Evolutionary conservation across 2,888 invertebrate species (phyloP), one percentile per base, ranked within the genome.

Genomic region (Amiota communis): DNA sequence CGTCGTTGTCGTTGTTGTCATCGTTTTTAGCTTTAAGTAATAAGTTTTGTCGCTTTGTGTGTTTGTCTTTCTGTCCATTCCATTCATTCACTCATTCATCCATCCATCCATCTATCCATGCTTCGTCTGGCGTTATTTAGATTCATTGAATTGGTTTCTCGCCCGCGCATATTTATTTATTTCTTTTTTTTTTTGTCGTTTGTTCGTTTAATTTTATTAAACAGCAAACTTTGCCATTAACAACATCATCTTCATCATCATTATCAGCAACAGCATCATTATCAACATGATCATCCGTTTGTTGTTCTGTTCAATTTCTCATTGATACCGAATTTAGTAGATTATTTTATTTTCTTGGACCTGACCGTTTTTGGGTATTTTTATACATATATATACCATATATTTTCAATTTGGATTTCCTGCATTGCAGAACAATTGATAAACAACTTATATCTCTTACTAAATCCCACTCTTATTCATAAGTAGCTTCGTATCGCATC

Each of bases 321-420:
- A 72, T 72, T 72, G 71, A 72, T 72, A 65, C 17, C 59, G 59
- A 15, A 57, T 13, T 51, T 17, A 51, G 36, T 15, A 65, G 46
- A n/a, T 15, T 49, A 17, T 36, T 63, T 64, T 56, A 46, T 57
- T 56, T 53, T 17, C 13, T 48, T 63, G 63, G 64, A 71, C 53
- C 64, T 71, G 64, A 64, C 64, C 49, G 51, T 49, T 71, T 71
- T 71, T 63, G 67, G 67, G 67, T 17, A 68, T 51, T 61, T 59
- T 61, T 23, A n/a, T n/a, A n/a, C n/a, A n/a, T 70, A 8, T 20
- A 10, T 23, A 36, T 2, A n/a, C n/a, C n/a, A n/a, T n/a, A n/a
- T 53, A n/a, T 80, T 77, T 80, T 83, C 81, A 81, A 81, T 83
- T 83, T 83, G 82, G 78, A 83, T 83, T 83, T 83, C 83, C 83